phyloP scores from a whole-genome alignment of 2,797 vertebrate species.

The Coracias cyanogaster region DNA sequence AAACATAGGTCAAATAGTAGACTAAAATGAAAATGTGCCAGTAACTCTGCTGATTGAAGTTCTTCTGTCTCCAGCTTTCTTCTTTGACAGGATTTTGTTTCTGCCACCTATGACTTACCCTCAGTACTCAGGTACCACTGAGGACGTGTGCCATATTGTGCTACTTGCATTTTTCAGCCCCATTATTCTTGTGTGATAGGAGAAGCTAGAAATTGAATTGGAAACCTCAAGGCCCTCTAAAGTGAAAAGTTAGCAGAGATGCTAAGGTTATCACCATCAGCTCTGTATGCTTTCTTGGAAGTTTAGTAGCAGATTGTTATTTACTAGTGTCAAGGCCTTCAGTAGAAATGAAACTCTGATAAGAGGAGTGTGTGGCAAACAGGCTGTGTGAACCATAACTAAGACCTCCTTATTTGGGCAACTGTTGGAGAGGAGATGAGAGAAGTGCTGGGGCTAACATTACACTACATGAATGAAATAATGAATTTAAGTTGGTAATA shows the following conservation, averaged over 20 bases:
- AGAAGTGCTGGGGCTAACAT: neutral
- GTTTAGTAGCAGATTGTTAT: constrained; percentile 46
- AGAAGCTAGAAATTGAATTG: constrained; percentile 62
- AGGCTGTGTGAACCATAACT: constrained; percentile 24
- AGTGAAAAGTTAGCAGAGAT: constrained; percentile 25
- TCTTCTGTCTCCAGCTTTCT: neutral
- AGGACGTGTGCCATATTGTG: neutral
- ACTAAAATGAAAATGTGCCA: neutral
- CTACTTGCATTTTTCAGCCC: constrained; percentile 1
- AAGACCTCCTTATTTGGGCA: constrained; percentile 33
- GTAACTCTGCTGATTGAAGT: neutral
- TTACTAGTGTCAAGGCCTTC: constrained; percentile 10
- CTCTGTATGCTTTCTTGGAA: constrained; percentile 54
- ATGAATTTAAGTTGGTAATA: neutral
- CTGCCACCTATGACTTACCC: neutral
- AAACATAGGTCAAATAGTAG: rapidly evolving
- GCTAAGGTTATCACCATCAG: constrained; percentile 30
- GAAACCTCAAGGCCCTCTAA: constrained; percentile 28
- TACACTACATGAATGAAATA: neutral
- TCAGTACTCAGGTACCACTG: neutral
- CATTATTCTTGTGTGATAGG: neutral
- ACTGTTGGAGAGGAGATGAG: neutral
- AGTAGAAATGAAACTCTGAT: constrained; percentile 39
- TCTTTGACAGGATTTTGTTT: neutral
- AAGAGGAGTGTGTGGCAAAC: neutral